These are phyloP conservation scores for Scaptodrosophila lebanonensis DNA, from an alignment of 1,140 invertebrate genomes.

Conservation along the genomic window DNA sequence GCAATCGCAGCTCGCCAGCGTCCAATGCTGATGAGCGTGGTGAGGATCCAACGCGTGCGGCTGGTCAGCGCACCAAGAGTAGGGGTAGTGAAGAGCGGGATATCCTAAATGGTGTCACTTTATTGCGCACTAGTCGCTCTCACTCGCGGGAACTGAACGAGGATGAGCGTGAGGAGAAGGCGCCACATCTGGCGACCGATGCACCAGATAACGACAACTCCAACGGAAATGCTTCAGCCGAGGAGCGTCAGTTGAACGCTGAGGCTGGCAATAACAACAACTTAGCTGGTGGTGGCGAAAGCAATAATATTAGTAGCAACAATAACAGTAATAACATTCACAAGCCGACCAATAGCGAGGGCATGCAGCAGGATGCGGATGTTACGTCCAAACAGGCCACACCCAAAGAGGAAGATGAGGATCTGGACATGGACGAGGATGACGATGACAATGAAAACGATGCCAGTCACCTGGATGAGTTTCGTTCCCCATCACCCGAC, in stretches of 20 bases:
- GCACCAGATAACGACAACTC: slow-evolving; percentile 9
- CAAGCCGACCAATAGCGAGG: slow-evolving; percentile 37
- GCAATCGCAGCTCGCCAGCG: slow-evolving; percentile 61
- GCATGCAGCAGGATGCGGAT: slow-evolving; percentile 7
- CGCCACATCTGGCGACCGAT: slow-evolving; percentile 5
- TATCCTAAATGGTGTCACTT: slow-evolving; percentile 13
- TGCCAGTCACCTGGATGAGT: slow-evolving; percentile 69
- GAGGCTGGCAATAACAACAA: not conserved
- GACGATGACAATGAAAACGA: slow-evolving; percentile 76
- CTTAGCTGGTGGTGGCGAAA: not conserved
- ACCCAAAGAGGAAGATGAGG: slow-evolving; percentile 75
- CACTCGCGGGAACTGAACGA: slow-evolving; percentile 24
- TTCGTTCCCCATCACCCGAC: slow-evolving; percentile 70
- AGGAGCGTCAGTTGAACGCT: not conserved
- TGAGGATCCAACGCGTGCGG: slow-evolving; percentile 11
- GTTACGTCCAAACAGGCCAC: slow-evolving; percentile 59
- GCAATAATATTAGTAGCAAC: slow-evolving; percentile 4
- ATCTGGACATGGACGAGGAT: slow-evolving; percentile 75
- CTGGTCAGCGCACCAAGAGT: slow-evolving; percentile 23
- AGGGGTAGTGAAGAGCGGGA: slow-evolving; percentile 34
- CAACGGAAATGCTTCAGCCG: too few relatives aligned
- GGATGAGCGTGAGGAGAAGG: slow-evolving; percentile 42
- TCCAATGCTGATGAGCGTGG: slow-evolving; percentile 52
- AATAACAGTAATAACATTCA: slow-evolving; percentile 40
- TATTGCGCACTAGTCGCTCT: slow-evolving; percentile 4